Percentiles rank a stretch among this genome's conserved stretches.
These are phyloP conservation scores for Trididemnum nubilum DNA, from an alignment of 23 tunicate genomes.

Conservation along the genomic window DNA sequence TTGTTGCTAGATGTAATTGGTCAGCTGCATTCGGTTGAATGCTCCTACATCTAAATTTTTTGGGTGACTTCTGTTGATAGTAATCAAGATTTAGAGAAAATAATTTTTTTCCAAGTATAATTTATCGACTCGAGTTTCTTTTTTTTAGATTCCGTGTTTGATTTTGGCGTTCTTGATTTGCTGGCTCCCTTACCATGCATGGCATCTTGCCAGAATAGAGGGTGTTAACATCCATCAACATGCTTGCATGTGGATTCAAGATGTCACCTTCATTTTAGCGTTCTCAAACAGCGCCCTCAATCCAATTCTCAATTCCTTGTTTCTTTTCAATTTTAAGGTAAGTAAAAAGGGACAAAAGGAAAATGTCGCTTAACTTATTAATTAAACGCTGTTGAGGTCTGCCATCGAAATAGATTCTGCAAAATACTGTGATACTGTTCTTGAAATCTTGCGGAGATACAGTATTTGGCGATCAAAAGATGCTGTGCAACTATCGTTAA, in stretches of 20 bases:
- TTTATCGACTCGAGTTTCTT: too few relatives aligned
- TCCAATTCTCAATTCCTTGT: conserved; percentile 83
- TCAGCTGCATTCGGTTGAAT: too few relatives aligned
- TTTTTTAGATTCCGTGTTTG: conserved; percentile 78
- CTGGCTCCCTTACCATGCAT: conserved; percentile 85
- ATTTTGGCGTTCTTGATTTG: conserved; percentile 67
- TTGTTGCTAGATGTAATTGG: too few relatives aligned
- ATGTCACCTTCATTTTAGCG: conserved; percentile 76
- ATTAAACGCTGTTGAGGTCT: background rate
- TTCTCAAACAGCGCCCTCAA: conserved; percentile 85
- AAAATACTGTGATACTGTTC: background rate
- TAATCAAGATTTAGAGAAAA: too few relatives aligned
- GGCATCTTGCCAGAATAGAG: conserved; percentile 63
- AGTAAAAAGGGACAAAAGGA: background rate
- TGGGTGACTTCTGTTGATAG: too few relatives aligned
- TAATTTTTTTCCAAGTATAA: too few relatives aligned
- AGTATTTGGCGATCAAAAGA: too few relatives aligned
- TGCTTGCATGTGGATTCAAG: conserved; percentile 47
- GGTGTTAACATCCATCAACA: conserved; percentile 36
- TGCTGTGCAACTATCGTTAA: too few relatives aligned
- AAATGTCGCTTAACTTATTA: background rate
- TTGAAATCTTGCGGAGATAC: background rate
- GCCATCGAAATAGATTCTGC: background rate
- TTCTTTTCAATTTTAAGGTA: conserved; percentile 75
- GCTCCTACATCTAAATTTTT: too few relatives aligned